A percentile compares a stretch with the other conserved stretches of the same genome.
Evolutionary conservation across 92 coral and sea anemone species (phyloP).

Genomic region (Palythoa heliodiscus): DNA sequence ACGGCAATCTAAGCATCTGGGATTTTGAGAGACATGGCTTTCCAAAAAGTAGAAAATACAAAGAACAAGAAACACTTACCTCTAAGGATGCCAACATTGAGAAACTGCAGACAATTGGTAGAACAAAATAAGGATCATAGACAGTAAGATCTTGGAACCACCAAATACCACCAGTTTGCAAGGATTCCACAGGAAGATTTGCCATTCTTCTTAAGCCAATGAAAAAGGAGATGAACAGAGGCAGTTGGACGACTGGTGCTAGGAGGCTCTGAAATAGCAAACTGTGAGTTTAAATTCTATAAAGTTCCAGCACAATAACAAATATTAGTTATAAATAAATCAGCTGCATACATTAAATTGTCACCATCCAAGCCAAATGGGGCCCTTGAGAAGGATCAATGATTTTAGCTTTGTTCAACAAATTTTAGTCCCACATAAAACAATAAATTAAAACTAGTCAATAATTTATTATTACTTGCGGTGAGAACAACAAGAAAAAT

Average conservation of each 20-base stretch:
- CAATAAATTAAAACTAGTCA: no score
- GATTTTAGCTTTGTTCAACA: no score
- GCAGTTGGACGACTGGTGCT: constrained; percentile 84
- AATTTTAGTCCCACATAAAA: no score
- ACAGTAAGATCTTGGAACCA: constrained; percentile 93
- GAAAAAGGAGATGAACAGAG: constrained; percentile 90
- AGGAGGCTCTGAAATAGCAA: constrained; percentile 73
- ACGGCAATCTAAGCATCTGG: no score
- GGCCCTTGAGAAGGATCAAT: no score
- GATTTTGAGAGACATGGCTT: no score
- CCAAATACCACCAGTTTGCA: constrained; percentile 81
- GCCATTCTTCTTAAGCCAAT: constrained; percentile 91
- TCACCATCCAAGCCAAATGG: no score
- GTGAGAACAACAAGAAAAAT: no score
- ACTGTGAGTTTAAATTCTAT: background rate
- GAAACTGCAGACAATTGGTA: constrained; percentile 86
- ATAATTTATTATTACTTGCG: no score
- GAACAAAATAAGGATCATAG: constrained; percentile 86
- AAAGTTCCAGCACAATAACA: background rate
- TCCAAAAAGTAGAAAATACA: background rate
- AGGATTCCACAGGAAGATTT: constrained; percentile 87
- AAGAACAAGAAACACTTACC: constrained; percentile 49
- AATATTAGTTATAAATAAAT: no score
- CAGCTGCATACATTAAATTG: no score
- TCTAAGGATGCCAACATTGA: constrained; percentile 94